Base-by-base conservation (phyloP, 2,797 vertebrate genomes). In the Eremophila alpestris region DNA sequence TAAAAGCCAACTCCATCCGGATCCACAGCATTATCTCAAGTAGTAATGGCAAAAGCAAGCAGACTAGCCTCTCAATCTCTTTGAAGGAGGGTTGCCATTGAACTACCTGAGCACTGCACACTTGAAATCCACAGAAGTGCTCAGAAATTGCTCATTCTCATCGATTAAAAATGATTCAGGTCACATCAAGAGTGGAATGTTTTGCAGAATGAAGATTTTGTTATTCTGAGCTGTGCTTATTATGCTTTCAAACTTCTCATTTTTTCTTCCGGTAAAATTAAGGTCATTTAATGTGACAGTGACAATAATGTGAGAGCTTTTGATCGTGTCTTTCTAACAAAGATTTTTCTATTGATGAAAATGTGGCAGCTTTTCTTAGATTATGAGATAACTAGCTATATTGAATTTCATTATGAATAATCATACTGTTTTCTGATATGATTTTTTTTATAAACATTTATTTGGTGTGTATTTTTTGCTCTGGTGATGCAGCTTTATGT, bases 371-470 rank as follows among this genome's bases (percentile, higher is more conserved):
- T 73, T 87, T 91, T 80, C 30, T 49, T 76, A 70, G 41, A 81
- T 71, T 49, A 34, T 67, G 45, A 90, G 19, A 79, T 87, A 89
- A 85, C 11, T 63, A 34, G 38, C 36, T 83, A 60, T 77, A 95
- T 30, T 93, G 32, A 51, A 79, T 65, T 58, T 12, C 74, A 40
- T 62, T 83, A 92, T 51, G 56, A 94, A 95, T 69, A 95, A 93
- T 80, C 55, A 93, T 46, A 67, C 10, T 65, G 41, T 59, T 94
- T 95, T 91, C 48, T 70, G 52, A 76, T 84, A 73, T 3, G 3
- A 79, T 43, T 80, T 75, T 92, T 92, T 87, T 36, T 2, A 79
- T 76, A 83, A 88, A 87, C 80, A 36, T 89, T 90, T 32, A 54
- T 41, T 32, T 60, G 34, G 24, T 90, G 19, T 82, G 56, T 63